Conservation (phyloP, 2,113 vertebrate genomes). For the Pycnonotus jocosus region DNA sequence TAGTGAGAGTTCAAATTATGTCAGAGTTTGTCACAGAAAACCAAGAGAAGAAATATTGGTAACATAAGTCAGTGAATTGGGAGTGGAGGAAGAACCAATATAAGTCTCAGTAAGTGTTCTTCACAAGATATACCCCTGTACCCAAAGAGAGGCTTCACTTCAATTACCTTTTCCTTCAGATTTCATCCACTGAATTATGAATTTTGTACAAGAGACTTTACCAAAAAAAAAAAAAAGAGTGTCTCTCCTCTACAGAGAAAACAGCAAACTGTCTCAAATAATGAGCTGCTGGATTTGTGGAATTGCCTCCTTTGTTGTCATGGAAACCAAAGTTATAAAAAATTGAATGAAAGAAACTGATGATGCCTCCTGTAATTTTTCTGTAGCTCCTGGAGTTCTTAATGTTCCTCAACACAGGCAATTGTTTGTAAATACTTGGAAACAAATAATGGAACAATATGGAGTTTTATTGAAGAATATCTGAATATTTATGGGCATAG, state of each 20-base stretch:
- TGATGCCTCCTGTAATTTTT: background rate
- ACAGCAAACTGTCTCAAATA: constrained; percentile 18
- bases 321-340: constrained; percentile 53
- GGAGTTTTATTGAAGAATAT: background rate
- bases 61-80: background rate
- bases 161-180: constrained; percentile 50
- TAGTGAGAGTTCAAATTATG: background rate
- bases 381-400: background rate
- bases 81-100: background rate
- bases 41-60: background rate
- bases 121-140: constrained; percentile 13
- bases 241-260: constrained; percentile 19
- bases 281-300: constrained; percentile 18
- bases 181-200: constrained; percentile 21
- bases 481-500: background rate
- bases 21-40: background rate
- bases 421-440: background rate
- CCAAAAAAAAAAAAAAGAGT: background rate
- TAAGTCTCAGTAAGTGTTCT: constrained; percentile 11
- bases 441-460: background rate
- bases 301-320: constrained; percentile 50
- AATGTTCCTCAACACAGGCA: background rate
- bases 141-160: constrained; percentile 24
- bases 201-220: constrained; percentile 17
- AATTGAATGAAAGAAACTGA: constrained; percentile 32